phyloP scores from a whole-genome alignment of 2,888 invertebrate genomes.

The Zele albiditarsus region DNA sequence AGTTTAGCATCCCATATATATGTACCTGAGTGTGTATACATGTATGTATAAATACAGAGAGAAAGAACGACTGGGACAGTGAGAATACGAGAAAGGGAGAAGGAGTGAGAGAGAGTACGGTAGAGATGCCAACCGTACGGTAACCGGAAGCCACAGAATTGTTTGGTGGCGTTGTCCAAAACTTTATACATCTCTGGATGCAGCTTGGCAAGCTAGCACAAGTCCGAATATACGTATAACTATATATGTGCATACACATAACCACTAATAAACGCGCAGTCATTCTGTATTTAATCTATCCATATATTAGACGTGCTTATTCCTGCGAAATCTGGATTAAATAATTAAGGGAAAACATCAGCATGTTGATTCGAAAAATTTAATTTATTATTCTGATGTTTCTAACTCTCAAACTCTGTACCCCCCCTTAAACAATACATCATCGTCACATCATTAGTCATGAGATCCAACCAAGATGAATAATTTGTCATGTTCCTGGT shows the following conservation, averaged over 20 bases:
- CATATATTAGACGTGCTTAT: background rate
- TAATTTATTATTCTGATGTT: background rate
- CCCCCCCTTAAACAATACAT: no score
- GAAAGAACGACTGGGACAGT: background rate
- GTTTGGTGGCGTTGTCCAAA: conserved; percentile 31
- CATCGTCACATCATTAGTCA: background rate
- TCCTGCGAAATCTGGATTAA: background rate
- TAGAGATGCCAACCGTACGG: conserved; percentile 25
- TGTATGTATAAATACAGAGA: conserved; percentile 25
- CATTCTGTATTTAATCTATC: background rate
- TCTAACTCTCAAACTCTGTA: no score
- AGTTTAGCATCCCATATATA: background rate
- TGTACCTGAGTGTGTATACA: conserved; percentile 26
- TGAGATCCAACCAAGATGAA: conserved; percentile 10
- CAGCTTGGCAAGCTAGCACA: background rate
- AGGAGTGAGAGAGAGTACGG: conserved; percentile 5
- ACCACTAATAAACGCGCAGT: conserved; percentile 17
- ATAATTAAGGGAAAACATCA: background rate
- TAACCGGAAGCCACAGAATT: conserved; percentile 30
- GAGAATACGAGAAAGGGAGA: conserved; percentile 31
- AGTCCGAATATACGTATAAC: background rate
- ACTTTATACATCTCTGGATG: conserved; percentile 32
- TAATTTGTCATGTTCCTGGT: conserved; percentile 15
- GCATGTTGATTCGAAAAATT: background rate
- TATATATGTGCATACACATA: background rate